phyloP scores from a whole-genome alignment of 2,797 vertebrate species.

The Sebastes baramenuke region DNA sequence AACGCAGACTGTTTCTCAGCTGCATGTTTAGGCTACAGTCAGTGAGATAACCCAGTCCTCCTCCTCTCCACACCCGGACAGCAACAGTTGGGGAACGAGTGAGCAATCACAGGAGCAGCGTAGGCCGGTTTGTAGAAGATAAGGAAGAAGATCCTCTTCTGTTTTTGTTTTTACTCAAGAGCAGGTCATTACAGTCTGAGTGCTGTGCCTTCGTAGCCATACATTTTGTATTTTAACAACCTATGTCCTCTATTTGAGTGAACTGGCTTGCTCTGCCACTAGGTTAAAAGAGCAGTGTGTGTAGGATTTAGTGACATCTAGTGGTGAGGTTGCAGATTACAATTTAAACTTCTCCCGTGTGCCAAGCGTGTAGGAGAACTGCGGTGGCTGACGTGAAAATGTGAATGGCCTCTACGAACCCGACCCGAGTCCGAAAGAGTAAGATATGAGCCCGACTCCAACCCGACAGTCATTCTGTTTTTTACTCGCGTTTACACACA shows the following conservation, averaged over 20 bases:
- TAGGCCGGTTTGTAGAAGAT: background rate
- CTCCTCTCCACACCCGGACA: conserved; percentile 19
- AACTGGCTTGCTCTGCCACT: background rate
- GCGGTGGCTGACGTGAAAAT: too few species aligned
- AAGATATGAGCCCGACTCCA: fast-evolving
- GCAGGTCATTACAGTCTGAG: conserved; percentile 16
- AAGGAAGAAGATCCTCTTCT: conserved; percentile 22
- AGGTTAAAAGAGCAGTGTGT: background rate
- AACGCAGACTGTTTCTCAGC: conserved; percentile 42
- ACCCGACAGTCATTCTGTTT: too few species aligned
- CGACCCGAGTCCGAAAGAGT: too few species aligned
- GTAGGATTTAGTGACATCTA: too few species aligned
- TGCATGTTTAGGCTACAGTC: conserved; percentile 59
- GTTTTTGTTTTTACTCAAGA: conserved; percentile 35
- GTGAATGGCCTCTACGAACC: too few species aligned
- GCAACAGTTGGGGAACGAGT: conserved; percentile 20
- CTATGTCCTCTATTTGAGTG: background rate
- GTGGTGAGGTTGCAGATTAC: too few species aligned
- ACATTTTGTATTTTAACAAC: conserved; percentile 19
- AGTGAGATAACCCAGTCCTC: conserved; percentile 58
- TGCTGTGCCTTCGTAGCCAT: background rate
- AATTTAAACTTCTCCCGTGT: too few species aligned
- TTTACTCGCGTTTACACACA: too few species aligned
- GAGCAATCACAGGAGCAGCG: conserved; percentile 4
- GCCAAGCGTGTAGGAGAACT: too few species aligned